Evolutionary conservation across 2,888 invertebrate species (phyloP).

Genomic region (Drosophila demipolita): DNA sequence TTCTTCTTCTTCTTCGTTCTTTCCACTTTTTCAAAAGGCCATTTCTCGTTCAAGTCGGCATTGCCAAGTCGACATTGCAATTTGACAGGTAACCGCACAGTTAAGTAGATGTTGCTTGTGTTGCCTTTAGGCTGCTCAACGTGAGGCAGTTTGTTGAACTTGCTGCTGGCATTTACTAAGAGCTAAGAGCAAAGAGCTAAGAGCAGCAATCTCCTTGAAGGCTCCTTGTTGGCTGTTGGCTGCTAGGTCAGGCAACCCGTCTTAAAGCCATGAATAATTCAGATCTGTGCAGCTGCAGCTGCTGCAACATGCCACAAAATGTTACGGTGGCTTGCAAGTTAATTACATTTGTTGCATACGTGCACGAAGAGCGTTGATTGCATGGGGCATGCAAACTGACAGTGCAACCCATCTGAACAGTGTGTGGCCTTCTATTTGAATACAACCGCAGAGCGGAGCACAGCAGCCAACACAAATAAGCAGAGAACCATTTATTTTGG

Average conservation of each 20-base stretch:
- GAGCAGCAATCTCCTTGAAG: constrained; percentile 49
- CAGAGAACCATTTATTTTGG: constrained; percentile 34
- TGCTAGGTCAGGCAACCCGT: constrained; percentile 62
- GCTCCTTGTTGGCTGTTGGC: constrained; percentile 3
- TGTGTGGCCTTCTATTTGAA: constrained; percentile 49
- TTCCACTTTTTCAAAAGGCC: constrained; percentile 59
- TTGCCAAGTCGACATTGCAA: constrained; percentile 52
- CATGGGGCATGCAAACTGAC: constrained; percentile 46
- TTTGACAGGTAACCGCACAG: constrained; percentile 77
- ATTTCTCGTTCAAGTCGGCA: constrained; percentile 72
- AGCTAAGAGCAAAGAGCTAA: not conserved
- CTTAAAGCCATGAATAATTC: constrained; percentile 76
- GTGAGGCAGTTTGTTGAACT: constrained; percentile 76
- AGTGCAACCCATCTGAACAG: constrained; percentile 4
- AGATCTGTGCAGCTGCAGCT: constrained; percentile 25
- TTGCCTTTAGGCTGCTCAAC: constrained; percentile 75
- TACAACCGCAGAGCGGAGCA: constrained; percentile 32
- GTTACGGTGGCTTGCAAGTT: constrained; percentile 62
- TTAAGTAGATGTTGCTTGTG: constrained; percentile 47
- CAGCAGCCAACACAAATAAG: constrained; percentile 16
- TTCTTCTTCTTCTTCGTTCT: constrained; percentile 32
- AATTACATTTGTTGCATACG: constrained; percentile 77
- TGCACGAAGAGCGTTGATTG: constrained; percentile 60
- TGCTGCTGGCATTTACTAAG: constrained; percentile 28
- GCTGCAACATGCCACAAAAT: constrained; percentile 46